Evolutionary conservation across 1,140 invertebrate species (phyloP).

Genomic region (Dufourea novaeangliae): DNA sequence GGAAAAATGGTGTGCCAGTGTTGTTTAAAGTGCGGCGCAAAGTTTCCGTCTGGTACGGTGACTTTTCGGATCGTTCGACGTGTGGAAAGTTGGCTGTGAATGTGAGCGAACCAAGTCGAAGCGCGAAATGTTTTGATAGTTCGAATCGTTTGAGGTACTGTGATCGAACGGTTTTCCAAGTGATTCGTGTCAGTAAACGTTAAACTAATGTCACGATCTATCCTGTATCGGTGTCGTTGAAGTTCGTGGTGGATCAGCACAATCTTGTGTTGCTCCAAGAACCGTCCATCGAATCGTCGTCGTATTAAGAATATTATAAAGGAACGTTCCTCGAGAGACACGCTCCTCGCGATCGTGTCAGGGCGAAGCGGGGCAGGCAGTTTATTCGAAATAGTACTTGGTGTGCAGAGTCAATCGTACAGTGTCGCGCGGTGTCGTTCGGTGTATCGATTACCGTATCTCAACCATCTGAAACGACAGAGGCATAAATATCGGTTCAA

Average conservation of each 20-base stretch:
- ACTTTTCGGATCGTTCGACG: slow-evolving; percentile 1
- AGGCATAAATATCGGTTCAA: slow-evolving; percentile 20
- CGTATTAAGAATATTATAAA: too few relatives aligned
- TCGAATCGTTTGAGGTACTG: too few relatives aligned
- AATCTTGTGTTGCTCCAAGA: too few relatives aligned
- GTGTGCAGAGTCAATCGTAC: neutral
- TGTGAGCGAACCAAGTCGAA: neutral
- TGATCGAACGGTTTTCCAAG: too few relatives aligned
- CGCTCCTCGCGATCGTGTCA: neutral
- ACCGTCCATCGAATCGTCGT: too few relatives aligned
- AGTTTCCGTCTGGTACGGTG: neutral
- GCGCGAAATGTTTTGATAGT: neutral
- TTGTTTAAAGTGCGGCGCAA: neutral
- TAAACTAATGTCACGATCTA: too few relatives aligned
- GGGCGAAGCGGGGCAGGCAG: neutral
- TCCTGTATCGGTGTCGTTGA: too few relatives aligned
- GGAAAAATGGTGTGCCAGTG: neutral
- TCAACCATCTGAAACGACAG: slow-evolving; percentile 19
- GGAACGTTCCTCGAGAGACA: too few relatives aligned
- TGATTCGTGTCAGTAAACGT: too few relatives aligned
- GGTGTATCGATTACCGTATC: slow-evolving; percentile 31
- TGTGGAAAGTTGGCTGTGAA: too few relatives aligned
- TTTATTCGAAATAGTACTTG: neutral
- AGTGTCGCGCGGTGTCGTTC: neutral
- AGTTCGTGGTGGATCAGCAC: too few relatives aligned